A percentile compares a stretch with the other conserved stretches of the same genome.
phyloP scores from a whole-genome alignment of 2,113 vertebrate genomes.

The Bufo gargarizans region DNA sequence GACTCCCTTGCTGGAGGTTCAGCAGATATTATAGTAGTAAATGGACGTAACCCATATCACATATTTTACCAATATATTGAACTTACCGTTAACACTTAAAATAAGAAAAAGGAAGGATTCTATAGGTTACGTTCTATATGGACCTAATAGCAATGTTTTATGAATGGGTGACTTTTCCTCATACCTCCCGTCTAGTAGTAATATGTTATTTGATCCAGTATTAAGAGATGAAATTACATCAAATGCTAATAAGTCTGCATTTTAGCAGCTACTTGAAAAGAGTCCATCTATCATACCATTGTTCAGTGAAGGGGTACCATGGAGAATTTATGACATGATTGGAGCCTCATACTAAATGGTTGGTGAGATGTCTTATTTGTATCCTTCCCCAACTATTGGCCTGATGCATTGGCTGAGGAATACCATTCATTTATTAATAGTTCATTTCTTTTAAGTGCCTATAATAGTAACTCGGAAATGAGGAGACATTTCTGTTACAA shows the following conservation, averaged over 20 bases:
- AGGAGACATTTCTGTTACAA: constrained; percentile 44
- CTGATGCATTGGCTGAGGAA: constrained; percentile 24
- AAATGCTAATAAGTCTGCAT: not conserved
- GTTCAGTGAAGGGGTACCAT: not conserved
- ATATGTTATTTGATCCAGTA: not conserved
- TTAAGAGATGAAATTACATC: not conserved
- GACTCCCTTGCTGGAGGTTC: not conserved
- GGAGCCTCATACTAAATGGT: not conserved
- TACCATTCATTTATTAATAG: constrained; percentile 36
- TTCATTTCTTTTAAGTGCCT: constrained; percentile 57
- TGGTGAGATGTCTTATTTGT: constrained; percentile 10
- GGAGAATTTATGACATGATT: not conserved
- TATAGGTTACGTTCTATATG: not conserved
- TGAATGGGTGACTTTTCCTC: not conserved
- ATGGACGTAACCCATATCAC: not conserved
- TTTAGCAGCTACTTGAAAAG: constrained; percentile 8
- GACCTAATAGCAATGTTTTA: not conserved
- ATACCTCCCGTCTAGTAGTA: not conserved
- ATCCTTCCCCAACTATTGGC: constrained; percentile 11
- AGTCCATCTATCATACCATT: not conserved
- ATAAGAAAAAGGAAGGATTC: not conserved
- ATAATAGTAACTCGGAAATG: constrained; percentile 47
- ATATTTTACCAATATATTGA: not conserved
- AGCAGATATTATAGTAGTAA: not conserved
- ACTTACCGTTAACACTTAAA: not conserved